Percentiles rank a stretch among this genome's conserved stretches.
These are phyloP conservation scores for Eurypyga helias DNA, from an alignment of 2,113 vertebrate species.

Conservation along the genomic window DNA sequence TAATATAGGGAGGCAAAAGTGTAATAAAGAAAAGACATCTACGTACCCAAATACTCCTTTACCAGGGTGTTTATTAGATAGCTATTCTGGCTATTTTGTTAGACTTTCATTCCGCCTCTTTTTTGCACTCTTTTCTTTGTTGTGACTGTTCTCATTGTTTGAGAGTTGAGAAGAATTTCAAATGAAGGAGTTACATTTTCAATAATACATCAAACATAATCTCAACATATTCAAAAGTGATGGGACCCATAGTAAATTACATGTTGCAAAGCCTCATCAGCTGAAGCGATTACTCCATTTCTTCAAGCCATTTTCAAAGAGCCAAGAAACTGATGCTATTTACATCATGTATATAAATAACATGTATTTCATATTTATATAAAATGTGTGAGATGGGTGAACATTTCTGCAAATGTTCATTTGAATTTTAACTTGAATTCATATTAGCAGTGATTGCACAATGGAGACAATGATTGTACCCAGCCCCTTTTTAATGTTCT, in stretches of 20 bases:
- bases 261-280: conserved; percentile 51
- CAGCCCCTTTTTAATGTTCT: conserved; percentile 35
- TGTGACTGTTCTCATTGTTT: conserved; percentile 2
- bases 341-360: conserved; percentile 66
- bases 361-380: conserved; percentile 53
- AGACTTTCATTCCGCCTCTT: not conserved
- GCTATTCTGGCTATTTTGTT: not conserved
- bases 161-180: conserved; percentile 43
- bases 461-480: conserved; percentile 44
- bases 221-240: conserved; percentile 42
- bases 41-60: not conserved
- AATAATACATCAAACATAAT: conserved; percentile 52
- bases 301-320: conserved; percentile 45
- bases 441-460: conserved; percentile 43
- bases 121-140: not conserved
- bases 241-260: conserved; percentile 51
- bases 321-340: conserved; percentile 62
- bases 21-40: not conserved
- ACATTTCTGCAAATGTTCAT: conserved; percentile 54
- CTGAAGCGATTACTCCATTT: conserved; percentile 59
- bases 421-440: conserved; percentile 64
- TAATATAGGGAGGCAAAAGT: not conserved
- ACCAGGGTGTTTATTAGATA: not conserved
- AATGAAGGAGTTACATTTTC: conserved; percentile 37
- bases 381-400: conserved; percentile 49